Evolutionary conservation across 2,113 vertebrate species (phyloP), one percentile per base, ranked within the genome.

Genomic region (Progne subis): DNA sequence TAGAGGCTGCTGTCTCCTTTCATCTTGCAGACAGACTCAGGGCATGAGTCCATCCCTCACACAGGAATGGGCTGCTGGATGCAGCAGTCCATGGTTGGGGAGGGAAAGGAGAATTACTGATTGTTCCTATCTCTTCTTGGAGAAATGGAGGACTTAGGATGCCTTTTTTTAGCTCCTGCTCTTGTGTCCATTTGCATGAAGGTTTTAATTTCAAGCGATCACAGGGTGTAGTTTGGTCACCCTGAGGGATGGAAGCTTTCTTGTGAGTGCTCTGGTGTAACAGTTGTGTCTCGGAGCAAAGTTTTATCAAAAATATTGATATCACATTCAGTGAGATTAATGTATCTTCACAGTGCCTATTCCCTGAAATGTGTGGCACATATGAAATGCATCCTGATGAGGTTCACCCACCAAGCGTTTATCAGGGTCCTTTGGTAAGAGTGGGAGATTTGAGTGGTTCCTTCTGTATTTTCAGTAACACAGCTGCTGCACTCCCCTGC

Each of bases 401-500:
- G n/a, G 29, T 64, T 64, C 72, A 24, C 53, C 47, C 37, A 23
- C 31, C 41, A 18, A 28, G 32, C 2, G 2, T 49, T 82, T 53
- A 15, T 31, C 46, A n/a, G 2, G 39, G 50, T 52, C 8, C 3
- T 79, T 78, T n/a, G 69, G 44, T 32, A 26, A 41, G 57, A 34
- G 18, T 17, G 25, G 15, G 37, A 61, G 53, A 29, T 7, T 26
- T 56, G 53, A 31, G 8, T 31, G 52, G 41, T 75, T 32, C 43
- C n/a, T 72, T 43, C 2, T 4, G 18, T 44, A 14, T 74, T 89
- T 21, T 28, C 78, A 77, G 59, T 55, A 34, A 34, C 25, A 31
- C 56, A 83, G 47, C 43, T 41, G 4, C 34, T 76, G 14, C 63
- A 20, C 0, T 77, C 37, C 49, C 0, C 0, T 68, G 70, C 53